Percentiles rank a stretch among this genome's conserved stretches.
Conservation (phyloP, 2,797 vertebrate genomes). For the Aphelocoma californica region DNA sequence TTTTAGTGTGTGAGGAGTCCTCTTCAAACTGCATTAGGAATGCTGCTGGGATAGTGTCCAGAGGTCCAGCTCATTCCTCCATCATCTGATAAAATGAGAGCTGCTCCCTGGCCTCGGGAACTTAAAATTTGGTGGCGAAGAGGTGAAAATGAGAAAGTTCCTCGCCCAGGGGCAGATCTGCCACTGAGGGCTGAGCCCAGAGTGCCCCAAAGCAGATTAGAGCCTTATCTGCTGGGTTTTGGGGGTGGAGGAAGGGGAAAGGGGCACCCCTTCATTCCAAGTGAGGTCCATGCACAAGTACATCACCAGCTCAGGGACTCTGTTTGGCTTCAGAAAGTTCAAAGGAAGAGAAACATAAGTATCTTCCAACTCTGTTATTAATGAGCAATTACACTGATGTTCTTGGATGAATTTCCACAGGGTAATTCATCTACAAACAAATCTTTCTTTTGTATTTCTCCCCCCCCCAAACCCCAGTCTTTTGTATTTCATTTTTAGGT, state of each 20-base stretch:
- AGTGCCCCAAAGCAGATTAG: background rate
- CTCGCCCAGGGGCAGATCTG: background rate
- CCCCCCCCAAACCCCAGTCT: background rate
- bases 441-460: conserved; percentile 65
- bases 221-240: background rate
- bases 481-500: conserved; percentile 64
- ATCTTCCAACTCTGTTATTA: conserved; percentile 70
- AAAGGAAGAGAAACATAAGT: conserved; percentile 58
- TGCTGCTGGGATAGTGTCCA: background rate
- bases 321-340: conserved; percentile 64
- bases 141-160: background rate
- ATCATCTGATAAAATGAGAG: background rate
- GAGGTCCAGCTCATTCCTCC: background rate
- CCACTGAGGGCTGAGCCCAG: background rate
- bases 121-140: background rate
- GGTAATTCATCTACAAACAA: conserved; percentile 72
- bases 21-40: background rate
- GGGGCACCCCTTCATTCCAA: background rate
- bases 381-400: conserved; percentile 19
- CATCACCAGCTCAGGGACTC: background rate
- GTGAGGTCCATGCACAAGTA: background rate
- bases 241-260: background rate
- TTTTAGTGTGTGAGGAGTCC: background rate
- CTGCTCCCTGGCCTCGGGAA: background rate
- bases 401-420: conserved; percentile 67